phyloP scores from a whole-genome alignment of 1,140 invertebrate genomes.

The Aphidius ervi region DNA sequence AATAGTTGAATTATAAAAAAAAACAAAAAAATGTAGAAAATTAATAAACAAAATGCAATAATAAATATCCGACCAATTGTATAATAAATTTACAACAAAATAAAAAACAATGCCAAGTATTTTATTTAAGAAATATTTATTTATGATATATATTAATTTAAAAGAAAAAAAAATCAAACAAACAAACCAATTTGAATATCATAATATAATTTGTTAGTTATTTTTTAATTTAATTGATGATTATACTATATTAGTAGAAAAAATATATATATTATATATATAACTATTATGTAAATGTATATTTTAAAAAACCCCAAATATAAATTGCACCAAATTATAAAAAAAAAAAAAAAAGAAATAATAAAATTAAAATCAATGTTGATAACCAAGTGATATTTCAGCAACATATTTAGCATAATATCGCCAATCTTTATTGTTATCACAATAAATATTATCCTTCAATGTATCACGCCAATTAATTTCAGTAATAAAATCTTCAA shows the following conservation, averaged over 20 bases:
- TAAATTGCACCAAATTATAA: slow-evolving; percentile 7
- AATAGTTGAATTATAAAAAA: no score
- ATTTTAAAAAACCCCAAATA: slow-evolving; percentile 7
- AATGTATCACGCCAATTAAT: slow-evolving; percentile 38
- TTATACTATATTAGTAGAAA: slow-evolving; percentile 38
- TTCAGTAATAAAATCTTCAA: slow-evolving; percentile 30
- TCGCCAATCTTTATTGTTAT: slow-evolving; percentile 33
- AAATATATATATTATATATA: slow-evolving; percentile 39
- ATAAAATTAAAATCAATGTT: slow-evolving; percentile 21
- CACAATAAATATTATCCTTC: slow-evolving; percentile 28
- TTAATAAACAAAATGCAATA: no score
- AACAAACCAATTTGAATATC: no score
- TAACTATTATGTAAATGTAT: neutral
- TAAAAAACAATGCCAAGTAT: no score
- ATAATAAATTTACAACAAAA: no score
- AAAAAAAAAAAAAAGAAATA: no score
- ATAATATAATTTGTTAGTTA: neutral
- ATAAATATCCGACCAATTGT: no score
- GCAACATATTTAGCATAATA: slow-evolving; percentile 38
- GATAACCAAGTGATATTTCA: slow-evolving; percentile 33
- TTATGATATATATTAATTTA: no score
- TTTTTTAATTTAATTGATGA: neutral
- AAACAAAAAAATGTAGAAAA: no score
- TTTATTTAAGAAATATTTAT: no score
- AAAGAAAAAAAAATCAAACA: no score